Evolutionary conservation across 2,888 invertebrate genomes (phyloP).

Genomic region (Noctua comes): DNA sequence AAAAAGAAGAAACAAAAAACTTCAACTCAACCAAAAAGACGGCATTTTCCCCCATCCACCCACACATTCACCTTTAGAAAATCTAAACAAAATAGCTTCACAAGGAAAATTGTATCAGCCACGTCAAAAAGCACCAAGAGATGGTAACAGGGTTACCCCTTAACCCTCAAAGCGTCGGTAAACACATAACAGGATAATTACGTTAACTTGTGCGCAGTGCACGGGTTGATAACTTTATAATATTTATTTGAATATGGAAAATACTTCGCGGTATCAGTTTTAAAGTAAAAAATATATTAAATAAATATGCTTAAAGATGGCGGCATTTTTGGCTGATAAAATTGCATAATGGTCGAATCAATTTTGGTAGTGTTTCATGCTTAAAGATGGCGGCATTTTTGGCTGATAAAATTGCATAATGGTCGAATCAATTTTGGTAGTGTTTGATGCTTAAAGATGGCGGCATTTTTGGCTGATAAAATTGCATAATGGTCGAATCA

Average conservation of each 20-base stretch:
- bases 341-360: too few species aligned
- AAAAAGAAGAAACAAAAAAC: background rate
- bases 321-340: background rate
- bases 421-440: too few species aligned
- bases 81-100: constrained; percentile 37
- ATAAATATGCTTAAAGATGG: background rate
- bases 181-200: constrained; percentile 54
- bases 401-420: background rate
- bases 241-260: constrained; percentile 17
- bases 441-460: background rate
- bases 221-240: constrained; percentile 24
- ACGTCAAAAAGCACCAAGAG: constrained; percentile 53
- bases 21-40: background rate
- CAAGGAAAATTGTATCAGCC: constrained; percentile 56
- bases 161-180: constrained; percentile 61
- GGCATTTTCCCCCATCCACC: constrained; percentile 5
- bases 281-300: background rate
- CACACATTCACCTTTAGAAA: constrained; percentile 24
- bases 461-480: background rate
- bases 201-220: constrained; percentile 43
- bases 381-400: background rate
- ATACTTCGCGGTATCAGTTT: background rate
- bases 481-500: too few species aligned
- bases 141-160: constrained; percentile 53
- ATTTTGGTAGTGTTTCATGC: too few species aligned